These are phyloP conservation scores for Psettodes erumei DNA, from an alignment of 2,113 vertebrate genomes.

Conservation along the genomic window DNA sequence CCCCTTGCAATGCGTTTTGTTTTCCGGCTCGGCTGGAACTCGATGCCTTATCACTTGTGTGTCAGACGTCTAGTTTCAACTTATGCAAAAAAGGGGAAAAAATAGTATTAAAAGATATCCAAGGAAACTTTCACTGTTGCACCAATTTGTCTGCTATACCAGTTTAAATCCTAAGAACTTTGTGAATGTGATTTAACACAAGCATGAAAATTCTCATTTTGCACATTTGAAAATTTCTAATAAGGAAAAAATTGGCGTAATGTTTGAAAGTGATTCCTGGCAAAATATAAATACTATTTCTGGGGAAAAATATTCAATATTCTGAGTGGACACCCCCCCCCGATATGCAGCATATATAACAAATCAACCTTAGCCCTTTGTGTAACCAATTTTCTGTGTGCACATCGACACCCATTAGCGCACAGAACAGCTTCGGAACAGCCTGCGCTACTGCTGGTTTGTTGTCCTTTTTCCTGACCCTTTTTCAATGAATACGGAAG, in stretches of 20 bases:
- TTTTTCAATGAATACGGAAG: constrained; percentile 71
- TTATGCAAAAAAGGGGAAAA: too few species aligned
- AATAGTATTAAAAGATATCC: too few species aligned
- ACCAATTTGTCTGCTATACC: neutral
- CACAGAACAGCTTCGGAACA: constrained; percentile 57
- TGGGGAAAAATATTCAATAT: neutral
- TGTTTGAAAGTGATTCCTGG: constrained; percentile 12
- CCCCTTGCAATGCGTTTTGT: constrained; percentile 50
- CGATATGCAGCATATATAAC: too few species aligned
- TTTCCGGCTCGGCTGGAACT: constrained; percentile 44
- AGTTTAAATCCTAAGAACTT: neutral
- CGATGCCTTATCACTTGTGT: neutral
- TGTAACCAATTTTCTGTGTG: constrained; percentile 21
- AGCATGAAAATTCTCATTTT: constrained; percentile 10
- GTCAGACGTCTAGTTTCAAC: neutral
- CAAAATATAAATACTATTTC: neutral
- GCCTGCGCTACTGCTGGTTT: constrained; percentile 71
- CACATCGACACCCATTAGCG: constrained; percentile 59
- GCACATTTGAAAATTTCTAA: constrained; percentile 1
- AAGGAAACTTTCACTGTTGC: neutral
- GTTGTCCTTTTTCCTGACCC: constrained; percentile 71
- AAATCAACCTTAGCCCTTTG: constrained; percentile 36
- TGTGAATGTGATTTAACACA: constrained; percentile 21
- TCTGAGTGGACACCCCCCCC: too few species aligned
- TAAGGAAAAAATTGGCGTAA: neutral